Evolutionary conservation across 2,113 vertebrate genomes (phyloP).

Genomic region (Amazona vittata): DNA sequence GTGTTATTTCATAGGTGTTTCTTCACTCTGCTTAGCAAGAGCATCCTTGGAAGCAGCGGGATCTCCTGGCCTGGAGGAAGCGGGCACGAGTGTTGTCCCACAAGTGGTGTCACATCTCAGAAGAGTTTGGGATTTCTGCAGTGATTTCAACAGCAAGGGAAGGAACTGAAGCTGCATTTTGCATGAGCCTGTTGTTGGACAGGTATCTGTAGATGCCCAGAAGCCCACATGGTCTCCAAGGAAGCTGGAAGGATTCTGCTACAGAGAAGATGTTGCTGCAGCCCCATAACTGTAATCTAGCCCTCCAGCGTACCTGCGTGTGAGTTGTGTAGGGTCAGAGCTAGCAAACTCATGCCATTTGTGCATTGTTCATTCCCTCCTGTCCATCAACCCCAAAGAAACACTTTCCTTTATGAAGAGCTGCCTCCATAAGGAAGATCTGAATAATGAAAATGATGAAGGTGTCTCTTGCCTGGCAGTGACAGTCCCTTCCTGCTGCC

Average conservation of each 20-base stretch:
- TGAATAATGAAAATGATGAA: not conserved
- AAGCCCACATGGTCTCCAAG: not conserved
- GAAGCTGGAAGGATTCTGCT: not conserved
- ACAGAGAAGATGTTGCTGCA: not conserved
- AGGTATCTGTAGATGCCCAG: not conserved
- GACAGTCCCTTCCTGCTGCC: not conserved
- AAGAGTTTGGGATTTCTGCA: not conserved
- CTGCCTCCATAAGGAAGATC: not conserved
- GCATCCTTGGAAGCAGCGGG: not conserved
- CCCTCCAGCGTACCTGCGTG: rapidly evolving
- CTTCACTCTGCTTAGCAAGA: not conserved
- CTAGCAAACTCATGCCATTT: not conserved
- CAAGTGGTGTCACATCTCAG: not conserved
- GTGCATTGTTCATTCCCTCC: not conserved
- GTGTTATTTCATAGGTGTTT: not conserved
- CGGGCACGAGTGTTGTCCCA: not conserved
- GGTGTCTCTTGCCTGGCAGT: not conserved
- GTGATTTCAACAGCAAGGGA: not conserved
- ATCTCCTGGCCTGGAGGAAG: not conserved
- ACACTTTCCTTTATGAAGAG: not conserved
- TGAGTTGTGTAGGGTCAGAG: not conserved
- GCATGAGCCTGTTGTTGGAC: not conserved
- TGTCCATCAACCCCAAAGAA: not conserved
- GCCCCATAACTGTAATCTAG: rapidly evolving
- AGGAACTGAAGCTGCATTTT: not conserved